These are phyloP conservation scores for Champsocephalus gunnari DNA, from an alignment of 2,797 vertebrate species.

Conservation along the genomic window DNA sequence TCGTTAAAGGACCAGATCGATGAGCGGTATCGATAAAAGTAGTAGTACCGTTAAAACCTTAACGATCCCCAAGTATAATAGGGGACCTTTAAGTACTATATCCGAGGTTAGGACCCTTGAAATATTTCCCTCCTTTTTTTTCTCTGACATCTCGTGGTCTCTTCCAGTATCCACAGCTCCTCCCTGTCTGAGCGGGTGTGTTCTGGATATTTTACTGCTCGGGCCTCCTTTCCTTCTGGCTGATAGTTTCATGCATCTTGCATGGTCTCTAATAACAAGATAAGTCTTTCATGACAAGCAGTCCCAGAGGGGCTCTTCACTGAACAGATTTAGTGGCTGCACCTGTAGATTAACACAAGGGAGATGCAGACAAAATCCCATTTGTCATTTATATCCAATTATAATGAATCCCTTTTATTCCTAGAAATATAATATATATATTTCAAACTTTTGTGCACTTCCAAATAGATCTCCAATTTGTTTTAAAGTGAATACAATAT, in stretches of 20 bases:
- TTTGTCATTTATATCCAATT: constrained; percentile 18
- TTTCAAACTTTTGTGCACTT: constrained; percentile 4
- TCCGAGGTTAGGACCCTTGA: constrained; percentile 45
- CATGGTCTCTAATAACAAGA: constrained; percentile 24
- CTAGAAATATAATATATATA: constrained; percentile 2
- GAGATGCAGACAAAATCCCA: constrained; percentile 29
- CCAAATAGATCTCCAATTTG: background rate
- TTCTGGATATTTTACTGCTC: background rate
- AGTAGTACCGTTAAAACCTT: too few relatives aligned
- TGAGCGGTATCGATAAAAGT: too few relatives aligned
- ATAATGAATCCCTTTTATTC: constrained; percentile 9
- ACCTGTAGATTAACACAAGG: constrained; percentile 34
- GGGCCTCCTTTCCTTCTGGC: constrained; percentile 5
- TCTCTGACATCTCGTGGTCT: constrained; percentile 16
- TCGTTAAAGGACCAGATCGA: too few relatives aligned
- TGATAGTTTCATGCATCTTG: constrained; percentile 8
- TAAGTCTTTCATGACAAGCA: constrained; percentile 33
- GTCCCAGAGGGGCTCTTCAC: constrained; percentile 29
- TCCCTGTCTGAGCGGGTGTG: constrained; percentile 14
- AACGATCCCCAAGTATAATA: too few relatives aligned
- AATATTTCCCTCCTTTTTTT: constrained; percentile 44
- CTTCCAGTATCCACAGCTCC: constrained; percentile 20
- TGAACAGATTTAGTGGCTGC: constrained; percentile 37
- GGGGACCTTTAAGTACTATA: background rate
- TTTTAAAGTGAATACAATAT: background rate